phyloP scores from a whole-genome alignment of 1,140 invertebrate genomes.

The Capitella teleta region DNA sequence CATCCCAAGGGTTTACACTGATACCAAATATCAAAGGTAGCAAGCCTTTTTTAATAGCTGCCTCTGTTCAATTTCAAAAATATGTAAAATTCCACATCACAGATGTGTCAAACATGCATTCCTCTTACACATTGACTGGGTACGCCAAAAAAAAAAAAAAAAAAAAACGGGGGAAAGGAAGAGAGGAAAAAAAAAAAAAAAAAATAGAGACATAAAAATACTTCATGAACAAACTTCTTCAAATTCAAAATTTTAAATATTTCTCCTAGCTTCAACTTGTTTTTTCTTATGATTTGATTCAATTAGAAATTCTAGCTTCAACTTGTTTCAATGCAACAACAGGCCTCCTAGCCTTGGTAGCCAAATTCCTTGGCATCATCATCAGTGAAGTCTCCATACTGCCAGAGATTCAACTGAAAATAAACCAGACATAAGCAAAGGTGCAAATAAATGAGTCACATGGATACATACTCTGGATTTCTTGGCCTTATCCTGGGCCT shows the following conservation, averaged over 20 bases:
- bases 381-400: slow-evolving; percentile 89
- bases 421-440: slow-evolving; percentile 4
- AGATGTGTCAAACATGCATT: too few relatives aligned
- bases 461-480: slow-evolving; percentile 51
- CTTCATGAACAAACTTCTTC: too few relatives aligned
- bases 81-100: too few relatives aligned
- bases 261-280: slow-evolving; percentile 7
- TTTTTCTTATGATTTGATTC: not conserved
- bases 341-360: slow-evolving; percentile 12
- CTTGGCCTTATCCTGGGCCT: slow-evolving; percentile 74
- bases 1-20: too few relatives aligned
- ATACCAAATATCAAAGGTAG: too few relatives aligned
- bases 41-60: too few relatives aligned
- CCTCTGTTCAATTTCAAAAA: too few relatives aligned
- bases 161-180: too few relatives aligned
- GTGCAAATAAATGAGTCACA: not conserved
- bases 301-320: slow-evolving; percentile 10
- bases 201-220: too few relatives aligned
- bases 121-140: too few relatives aligned
- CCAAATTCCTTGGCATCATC: slow-evolving; percentile 89
- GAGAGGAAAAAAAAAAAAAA: too few relatives aligned
- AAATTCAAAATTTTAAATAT: not conserved
- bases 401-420: slow-evolving; percentile 71
- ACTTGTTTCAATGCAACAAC: slow-evolving; percentile 15
- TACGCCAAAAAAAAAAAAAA: too few relatives aligned